Evolutionary conservation across 2,797 vertebrate genomes (phyloP).

Genomic region (Hapalemur alaotrensis): DNA sequence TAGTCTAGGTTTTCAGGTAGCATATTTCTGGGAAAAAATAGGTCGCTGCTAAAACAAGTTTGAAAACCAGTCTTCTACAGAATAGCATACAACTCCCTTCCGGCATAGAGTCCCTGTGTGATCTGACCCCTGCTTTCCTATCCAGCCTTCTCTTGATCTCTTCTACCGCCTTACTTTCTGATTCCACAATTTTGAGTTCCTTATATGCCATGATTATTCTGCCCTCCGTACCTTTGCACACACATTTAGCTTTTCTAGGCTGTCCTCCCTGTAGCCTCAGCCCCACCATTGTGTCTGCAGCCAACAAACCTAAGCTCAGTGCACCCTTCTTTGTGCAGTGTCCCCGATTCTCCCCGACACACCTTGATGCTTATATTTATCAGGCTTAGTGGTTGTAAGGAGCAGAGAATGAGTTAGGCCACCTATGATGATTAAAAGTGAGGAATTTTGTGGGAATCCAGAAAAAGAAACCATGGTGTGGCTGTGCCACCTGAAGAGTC

Average conservation of each 20-base stretch:
- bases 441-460: neutral
- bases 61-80: neutral
- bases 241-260: neutral
- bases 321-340: neutral
- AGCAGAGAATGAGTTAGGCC: neutral
- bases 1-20: neutral
- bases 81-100: neutral
- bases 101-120: neutral
- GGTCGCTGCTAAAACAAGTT: neutral
- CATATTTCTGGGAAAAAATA: neutral
- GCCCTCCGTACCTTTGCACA: neutral
- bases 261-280: neutral
- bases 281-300: neutral
- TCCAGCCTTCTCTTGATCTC: neutral
- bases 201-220: neutral
- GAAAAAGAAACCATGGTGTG: neutral
- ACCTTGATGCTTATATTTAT: neutral
- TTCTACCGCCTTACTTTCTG: neutral
- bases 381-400: neutral
- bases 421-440: neutral
- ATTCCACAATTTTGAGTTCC: neutral
- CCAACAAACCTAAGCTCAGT: neutral
- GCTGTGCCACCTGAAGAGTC: neutral
- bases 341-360: neutral
- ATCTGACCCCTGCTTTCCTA: neutral